Percentiles rank a stretch among this genome's conserved stretches.
These are phyloP conservation scores for Caenorhabditis sp. DNA, from an alignment of 2,888 invertebrate species.

Conservation along the genomic window DNA sequence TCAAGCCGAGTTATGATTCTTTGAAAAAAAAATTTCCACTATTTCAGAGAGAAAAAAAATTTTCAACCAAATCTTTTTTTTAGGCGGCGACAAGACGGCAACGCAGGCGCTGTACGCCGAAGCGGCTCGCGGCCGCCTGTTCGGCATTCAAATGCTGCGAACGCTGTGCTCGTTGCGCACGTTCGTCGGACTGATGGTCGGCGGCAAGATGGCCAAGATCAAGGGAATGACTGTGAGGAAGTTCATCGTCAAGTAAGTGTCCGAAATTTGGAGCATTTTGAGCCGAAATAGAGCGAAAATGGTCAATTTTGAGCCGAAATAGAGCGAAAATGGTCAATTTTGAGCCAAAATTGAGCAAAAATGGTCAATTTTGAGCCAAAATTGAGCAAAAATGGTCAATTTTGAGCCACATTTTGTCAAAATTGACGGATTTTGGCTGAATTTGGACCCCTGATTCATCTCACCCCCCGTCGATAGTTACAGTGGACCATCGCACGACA, in stretches of 20 bases:
- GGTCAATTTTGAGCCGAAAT: neutral
- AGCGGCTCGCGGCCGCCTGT: slow-evolving; percentile 27
- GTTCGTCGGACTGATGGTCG: slow-evolving; percentile 40
- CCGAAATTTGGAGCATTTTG: neutral
- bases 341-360: too few relatives aligned
- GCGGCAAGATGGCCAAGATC: slow-evolving; percentile 30
- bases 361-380: too few relatives aligned
- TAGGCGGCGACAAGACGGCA: slow-evolving; percentile 2
- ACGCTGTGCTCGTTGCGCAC: slow-evolving; percentile 14
- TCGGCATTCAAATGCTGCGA: slow-evolving; percentile 35
- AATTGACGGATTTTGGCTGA: neutral
- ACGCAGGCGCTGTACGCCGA: slow-evolving; percentile 42
- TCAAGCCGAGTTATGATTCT: neutral
- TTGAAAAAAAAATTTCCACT: too few relatives aligned
- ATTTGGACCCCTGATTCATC: too few relatives aligned
- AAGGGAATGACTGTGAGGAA: slow-evolving; percentile 18
- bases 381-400: neutral
- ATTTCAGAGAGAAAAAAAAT: too few relatives aligned
- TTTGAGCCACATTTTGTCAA: neutral
- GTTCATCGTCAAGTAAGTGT: slow-evolving; percentile 33
- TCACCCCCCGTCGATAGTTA: neutral
- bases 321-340: too few relatives aligned
- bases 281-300: neutral
- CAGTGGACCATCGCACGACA: slow-evolving; percentile 39
- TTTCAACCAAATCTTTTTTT: too few relatives aligned